Evolutionary conservation across 2,113 vertebrate genomes (phyloP).

Genomic region (Phodopus roborovskii): DNA sequence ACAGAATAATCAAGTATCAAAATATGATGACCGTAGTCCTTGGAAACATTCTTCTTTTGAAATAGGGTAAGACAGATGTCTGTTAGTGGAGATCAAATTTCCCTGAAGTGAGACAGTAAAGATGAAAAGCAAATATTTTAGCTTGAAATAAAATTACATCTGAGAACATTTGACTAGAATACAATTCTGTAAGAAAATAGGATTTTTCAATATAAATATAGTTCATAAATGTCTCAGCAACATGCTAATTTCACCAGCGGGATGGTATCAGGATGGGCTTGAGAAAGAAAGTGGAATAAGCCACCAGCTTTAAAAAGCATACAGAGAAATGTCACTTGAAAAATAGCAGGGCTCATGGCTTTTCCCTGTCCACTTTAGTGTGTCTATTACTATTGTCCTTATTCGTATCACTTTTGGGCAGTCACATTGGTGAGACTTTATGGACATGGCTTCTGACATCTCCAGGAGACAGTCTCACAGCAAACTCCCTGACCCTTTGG

Average conservation of each 20-base stretch:
- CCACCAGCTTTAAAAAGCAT: not conserved
- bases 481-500: not conserved
- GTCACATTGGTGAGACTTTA: not conserved
- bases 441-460: not conserved
- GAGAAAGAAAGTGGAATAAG: conserved; percentile 43
- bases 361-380: not conserved
- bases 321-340: conserved; percentile 1
- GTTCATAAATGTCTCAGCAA: conserved; percentile 56
- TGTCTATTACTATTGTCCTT: not conserved
- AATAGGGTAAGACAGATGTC: not conserved
- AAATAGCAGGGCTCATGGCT: not conserved
- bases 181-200: conserved; percentile 1
- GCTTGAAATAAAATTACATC: conserved; percentile 38
- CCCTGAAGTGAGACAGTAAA: not conserved
- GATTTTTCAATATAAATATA: conserved; percentile 24
- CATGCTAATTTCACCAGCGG: conserved; percentile 17
- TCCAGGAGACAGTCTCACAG: not conserved
- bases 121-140: conserved; percentile 57
- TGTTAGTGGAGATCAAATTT: not conserved
- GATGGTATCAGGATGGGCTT: not conserved
- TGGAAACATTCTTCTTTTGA: conserved; percentile 2
- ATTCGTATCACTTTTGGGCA: not conserved
- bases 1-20: not conserved
- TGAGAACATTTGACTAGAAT: conserved; percentile 21
- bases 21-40: not conserved